These are phyloP conservation scores for Carollia perspicillata DNA, from an alignment of 2,113 vertebrate genomes.

Conservation along the genomic window DNA sequence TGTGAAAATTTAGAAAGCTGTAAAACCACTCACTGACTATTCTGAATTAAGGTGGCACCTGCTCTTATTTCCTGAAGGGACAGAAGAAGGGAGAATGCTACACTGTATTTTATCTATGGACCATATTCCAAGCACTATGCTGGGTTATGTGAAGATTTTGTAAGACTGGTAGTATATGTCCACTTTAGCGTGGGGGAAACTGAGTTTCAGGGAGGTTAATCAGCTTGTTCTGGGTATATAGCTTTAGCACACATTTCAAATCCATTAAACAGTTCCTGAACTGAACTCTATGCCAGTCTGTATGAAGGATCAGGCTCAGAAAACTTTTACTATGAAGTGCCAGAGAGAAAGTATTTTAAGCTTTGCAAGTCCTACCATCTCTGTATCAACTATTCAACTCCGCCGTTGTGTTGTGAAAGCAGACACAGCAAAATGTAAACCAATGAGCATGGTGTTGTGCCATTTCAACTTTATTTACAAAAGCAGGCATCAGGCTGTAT, in stretches of 20 bases:
- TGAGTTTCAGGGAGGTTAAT: background rate
- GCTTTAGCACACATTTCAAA: background rate
- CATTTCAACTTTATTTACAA: constrained; percentile 28
- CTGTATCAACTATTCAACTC: background rate
- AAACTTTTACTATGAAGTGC: background rate
- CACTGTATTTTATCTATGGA: background rate
- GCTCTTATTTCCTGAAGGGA: background rate
- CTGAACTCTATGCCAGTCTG: background rate
- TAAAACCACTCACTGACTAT: background rate
- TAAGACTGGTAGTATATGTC: background rate
- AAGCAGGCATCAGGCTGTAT: background rate
- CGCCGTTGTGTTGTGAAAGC: background rate
- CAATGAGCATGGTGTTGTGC: background rate
- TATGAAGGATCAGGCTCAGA: background rate
- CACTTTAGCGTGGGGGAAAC: background rate
- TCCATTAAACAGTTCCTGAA: background rate
- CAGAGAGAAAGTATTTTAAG: background rate
- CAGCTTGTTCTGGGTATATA: background rate
- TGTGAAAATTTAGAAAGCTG: background rate
- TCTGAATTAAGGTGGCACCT: background rate
- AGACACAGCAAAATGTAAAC: background rate
- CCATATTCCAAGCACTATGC: background rate
- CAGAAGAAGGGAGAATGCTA: background rate
- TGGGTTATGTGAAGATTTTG: background rate
- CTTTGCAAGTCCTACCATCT: background rate